phyloP scores from a whole-genome alignment of 2,888 invertebrate species.

The Acleris emargana region DNA sequence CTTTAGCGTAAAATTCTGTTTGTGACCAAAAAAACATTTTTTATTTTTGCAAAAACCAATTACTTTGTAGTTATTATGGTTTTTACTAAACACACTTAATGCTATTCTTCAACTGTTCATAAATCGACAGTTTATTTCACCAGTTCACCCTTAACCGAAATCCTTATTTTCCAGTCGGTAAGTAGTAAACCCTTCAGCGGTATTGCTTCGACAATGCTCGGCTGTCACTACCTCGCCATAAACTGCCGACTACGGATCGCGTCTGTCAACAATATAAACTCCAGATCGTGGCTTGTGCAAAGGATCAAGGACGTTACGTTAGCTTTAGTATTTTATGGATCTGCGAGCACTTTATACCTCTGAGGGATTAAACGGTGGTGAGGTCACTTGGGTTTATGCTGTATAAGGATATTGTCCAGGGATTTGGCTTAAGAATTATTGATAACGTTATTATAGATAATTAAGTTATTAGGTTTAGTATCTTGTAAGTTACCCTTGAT shows the following conservation, averaged over 20 bases:
- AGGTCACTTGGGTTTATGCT: constrained; percentile 1
- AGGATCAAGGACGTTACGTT: constrained; percentile 39
- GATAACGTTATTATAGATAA: neutral
- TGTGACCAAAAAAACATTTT: too few species aligned
- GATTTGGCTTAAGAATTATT: neutral
- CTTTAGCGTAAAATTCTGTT: too few species aligned
- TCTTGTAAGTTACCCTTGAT: neutral
- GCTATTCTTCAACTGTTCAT: neutral
- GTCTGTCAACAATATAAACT: constrained; percentile 68
- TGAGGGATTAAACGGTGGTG: constrained; percentile 18
- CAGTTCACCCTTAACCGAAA: constrained; percentile 4
- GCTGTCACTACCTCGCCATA: constrained; percentile 52
- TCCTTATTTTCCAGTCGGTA: constrained; percentile 6
- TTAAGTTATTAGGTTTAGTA: neutral
- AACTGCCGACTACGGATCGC: constrained; percentile 57
- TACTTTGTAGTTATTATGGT: too few species aligned
- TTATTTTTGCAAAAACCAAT: too few species aligned
- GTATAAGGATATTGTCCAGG: neutral
- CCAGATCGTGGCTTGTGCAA: constrained; percentile 46
- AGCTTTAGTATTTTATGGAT: constrained; percentile 34
- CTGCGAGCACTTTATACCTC: constrained; percentile 19
- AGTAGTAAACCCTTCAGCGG: constrained; percentile 65
- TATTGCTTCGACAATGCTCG: constrained; percentile 56
- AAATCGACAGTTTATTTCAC: neutral
- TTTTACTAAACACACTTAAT: neutral